Conservation (phyloP, 2,113 vertebrate genomes). For the Pachycephala philippinensis region DNA sequence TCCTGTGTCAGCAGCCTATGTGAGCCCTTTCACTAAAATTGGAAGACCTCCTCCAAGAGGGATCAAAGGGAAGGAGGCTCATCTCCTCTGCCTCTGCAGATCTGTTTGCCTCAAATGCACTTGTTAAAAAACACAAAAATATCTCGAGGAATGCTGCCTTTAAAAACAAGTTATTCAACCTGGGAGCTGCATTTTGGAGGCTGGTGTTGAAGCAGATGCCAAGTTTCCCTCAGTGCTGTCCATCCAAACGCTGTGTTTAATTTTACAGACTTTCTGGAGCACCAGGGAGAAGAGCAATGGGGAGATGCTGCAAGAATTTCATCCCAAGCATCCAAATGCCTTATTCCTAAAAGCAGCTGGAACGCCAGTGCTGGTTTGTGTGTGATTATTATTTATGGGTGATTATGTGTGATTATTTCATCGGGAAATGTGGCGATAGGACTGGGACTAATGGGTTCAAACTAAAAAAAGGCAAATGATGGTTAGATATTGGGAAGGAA, state of each 20-base stretch:
- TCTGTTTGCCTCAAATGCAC: background rate
- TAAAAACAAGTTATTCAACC: slow-evolving; percentile 20
- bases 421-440: background rate
- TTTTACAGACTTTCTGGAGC: background rate
- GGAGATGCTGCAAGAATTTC: background rate
- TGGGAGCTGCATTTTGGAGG: slow-evolving; percentile 12
- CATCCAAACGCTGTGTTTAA: background rate
- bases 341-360: background rate
- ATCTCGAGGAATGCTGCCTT: background rate
- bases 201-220: background rate
- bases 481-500: background rate
- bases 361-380: background rate
- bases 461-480: background rate
- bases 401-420: background rate
- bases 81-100: background rate
- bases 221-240: background rate
- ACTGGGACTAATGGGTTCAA: background rate
- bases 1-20: background rate
- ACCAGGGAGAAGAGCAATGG: background rate
- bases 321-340: background rate
- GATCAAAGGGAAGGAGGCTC: background rate
- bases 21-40: background rate
- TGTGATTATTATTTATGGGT: background rate
- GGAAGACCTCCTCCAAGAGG: background rate
- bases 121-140: background rate